A percentile compares a stretch with the other conserved stretches of the same genome.
Evolutionary conservation across 2,113 vertebrate species (phyloP).

Genomic region (Chamaetylas fuelleborni): DNA sequence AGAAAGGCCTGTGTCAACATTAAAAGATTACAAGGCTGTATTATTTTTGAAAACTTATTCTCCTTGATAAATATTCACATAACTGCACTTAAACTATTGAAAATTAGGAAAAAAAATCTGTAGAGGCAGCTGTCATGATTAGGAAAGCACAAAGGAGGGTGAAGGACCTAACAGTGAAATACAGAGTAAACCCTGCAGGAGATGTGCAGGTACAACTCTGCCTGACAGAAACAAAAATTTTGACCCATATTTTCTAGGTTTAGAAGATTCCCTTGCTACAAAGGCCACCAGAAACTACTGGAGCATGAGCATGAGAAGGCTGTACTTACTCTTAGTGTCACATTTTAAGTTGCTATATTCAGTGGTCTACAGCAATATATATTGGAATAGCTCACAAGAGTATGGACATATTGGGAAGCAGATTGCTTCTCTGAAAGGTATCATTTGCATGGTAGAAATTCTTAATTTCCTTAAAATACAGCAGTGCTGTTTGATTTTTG

Average conservation of each 20-base stretch:
- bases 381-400: neutral
- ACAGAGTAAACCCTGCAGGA: neutral
- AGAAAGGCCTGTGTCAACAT: neutral
- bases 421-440: neutral
- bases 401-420: neutral
- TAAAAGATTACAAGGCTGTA: neutral
- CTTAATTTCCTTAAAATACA: neutral
- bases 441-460: too few species aligned
- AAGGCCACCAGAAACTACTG: neutral
- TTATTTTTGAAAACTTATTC: neutral
- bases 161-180: neutral
- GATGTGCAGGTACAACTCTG: neutral
- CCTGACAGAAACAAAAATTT: neutral
- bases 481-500: neutral
- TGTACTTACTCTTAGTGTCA: neutral
- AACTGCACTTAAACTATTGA: neutral
- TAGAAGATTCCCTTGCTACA: neutral
- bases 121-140: accelerated
- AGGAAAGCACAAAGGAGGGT: neutral
- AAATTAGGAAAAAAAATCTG: neutral
- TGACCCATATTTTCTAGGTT: neutral
- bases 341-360: neutral
- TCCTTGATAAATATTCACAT: neutral
- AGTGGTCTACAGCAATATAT: neutral
- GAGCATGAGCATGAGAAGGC: neutral